Base-by-base conservation (phyloP, 1,140 invertebrate species). In the Drosophila novamexicana region DNA sequence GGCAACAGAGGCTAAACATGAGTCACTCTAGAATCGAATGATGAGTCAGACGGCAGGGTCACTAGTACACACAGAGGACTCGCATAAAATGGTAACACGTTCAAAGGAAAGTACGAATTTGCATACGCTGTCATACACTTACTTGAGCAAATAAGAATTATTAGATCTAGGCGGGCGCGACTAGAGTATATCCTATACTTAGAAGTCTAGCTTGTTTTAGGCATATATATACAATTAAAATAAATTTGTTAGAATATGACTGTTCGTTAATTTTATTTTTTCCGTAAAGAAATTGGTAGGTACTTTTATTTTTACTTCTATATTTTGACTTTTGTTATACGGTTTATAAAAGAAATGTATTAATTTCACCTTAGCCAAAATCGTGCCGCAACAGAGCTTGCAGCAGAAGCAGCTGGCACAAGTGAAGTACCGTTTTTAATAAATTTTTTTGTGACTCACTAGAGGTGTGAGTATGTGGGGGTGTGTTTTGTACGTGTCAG, bases 41-140 rank as follows among this genome's bases (percentile, higher is more conserved):
- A 29, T 59, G 58, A 59, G 18, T 59, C 54, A 65, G 12, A 47
- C 16, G 57, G 57, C 34, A 8, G 54, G 61, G 58, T 18, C 12
- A 18, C 9, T n/a, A 18, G 34, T 45, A 56, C 44, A 49, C 39
- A 52, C 50, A 67, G 57, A 67, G 73, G 77, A 64, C 77, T 77
- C 72, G 68, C 74, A 69, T 53, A 42, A n/a, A 74, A 37, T 56
- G 79, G 70, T 75, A 80, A 57, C 78, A 66, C 76, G 40, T 70
- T 75, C 77, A 64, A 53, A 45, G 61, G 61, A 63, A 34, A 74
- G 57, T 62, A 74, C 52, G 47, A 76, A 69, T 71, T 52, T 63
- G 44, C 40, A 14, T 56, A 47, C 14, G 50, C 32, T 9, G 14
- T 36, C 29, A 67, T n/a, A 52, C 36, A 49, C 37, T 47, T 61